Evolutionary conservation across 2,888 invertebrate genomes (phyloP).

Genomic region (Mesorhabditis belari): DNA sequence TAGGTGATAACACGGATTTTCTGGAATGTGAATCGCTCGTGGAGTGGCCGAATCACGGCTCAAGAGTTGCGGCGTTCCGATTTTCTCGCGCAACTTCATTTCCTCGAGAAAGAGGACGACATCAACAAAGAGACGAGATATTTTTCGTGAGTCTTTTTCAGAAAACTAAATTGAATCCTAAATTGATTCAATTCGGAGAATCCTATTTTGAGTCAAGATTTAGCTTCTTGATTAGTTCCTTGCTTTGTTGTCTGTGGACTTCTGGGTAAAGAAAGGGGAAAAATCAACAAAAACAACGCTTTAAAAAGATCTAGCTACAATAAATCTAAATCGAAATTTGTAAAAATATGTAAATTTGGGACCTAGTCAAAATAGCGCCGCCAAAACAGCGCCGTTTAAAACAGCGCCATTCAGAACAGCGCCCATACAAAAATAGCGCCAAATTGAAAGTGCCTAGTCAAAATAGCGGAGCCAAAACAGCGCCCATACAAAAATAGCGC

Average conservation of each 20-base stretch:
- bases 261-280: no score
- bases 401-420: no score
- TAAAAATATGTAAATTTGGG: no score
- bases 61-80: constrained; percentile 84
- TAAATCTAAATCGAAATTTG: no score
- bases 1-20: constrained; percentile 93
- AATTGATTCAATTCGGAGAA: constrained; percentile 64
- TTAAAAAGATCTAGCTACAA: no score
- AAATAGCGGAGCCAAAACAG: not conserved
- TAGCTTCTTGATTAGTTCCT: not conserved
- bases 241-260: no score
- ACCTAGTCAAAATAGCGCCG: no score
- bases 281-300: no score
- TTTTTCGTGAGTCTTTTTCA: constrained; percentile 18
- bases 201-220: not conserved
- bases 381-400: no score
- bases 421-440: no score
- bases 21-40: constrained; percentile 90
- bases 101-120: constrained; percentile 36
- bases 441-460: not conserved
- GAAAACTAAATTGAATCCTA: constrained; percentile 23
- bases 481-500: no score
- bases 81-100: constrained; percentile 53
- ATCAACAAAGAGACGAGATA: constrained; percentile 38
- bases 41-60: constrained; percentile 85